Base-by-base conservation (phyloP, 1,140 invertebrate genomes). In the Adelges cooleyi region DNA sequence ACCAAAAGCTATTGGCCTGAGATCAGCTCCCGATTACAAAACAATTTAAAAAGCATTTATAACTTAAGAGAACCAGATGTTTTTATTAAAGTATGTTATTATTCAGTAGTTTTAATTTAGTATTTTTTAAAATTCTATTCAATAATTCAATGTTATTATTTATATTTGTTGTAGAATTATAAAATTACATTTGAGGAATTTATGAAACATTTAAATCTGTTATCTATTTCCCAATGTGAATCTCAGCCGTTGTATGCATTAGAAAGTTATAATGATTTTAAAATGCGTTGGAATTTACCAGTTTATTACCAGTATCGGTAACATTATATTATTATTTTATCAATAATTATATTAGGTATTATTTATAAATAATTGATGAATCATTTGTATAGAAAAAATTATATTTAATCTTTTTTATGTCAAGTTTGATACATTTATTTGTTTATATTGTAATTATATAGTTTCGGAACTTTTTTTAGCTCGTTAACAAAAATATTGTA, bases 281-380 rank as follows among this genome's bases (percentile, higher is more conserved):
- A 62, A 62, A 62, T 46, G 20, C 46, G 56, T 10, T 62, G 56
- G 56, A 62, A 62, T 62, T 33, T 62, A n/a, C 42, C 56, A 33
- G 46, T 62, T 62, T 62, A 62, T 48, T 62, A 62, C 29, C 56
- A 62, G 20, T 62, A 62, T 33, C n/a, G 56, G 56, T 62, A 62
- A 62, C n/a, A 27, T 50, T 27, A 33, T 33, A 33, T n/a, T n/a
- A n/a, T n/a, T n/a, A n/a, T n/a, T n/a, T n/a, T n/a, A n/a, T n/a
- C n/a, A n/a, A n/a, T n/a, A n/a, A n/a, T n/a, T n/a, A n/a, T n/a
- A n/a, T n/a, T n/a, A n/a, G n/a, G n/a, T n/a, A n/a, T n/a, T n/a
- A n/a, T n/a, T n/a, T n/a, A n/a, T n/a, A n/a, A n/a, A n/a, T n/a
- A n/a, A n/a, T n/a, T n/a, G n/a, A n/a, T n/a, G n/a, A n/a, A n/a